A percentile compares a stretch with the other conserved stretches of the same genome.
These are phyloP conservation scores for Formica selysi DNA, from an alignment of 1,140 invertebrate species.

Conservation along the genomic window DNA sequence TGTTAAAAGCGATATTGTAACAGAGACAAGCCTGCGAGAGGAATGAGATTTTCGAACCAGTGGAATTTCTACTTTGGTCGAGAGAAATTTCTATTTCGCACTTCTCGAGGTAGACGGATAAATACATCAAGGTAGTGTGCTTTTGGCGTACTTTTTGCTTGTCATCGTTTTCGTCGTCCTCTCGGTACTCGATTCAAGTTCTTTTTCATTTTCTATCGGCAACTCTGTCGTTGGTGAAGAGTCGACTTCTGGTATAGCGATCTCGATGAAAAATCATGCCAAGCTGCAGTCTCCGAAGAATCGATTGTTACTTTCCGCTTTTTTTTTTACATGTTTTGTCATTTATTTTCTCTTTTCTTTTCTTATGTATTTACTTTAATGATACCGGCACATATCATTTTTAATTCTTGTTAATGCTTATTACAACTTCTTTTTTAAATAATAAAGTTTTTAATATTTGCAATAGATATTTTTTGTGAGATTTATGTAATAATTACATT, in stretches of 20 bases:
- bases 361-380: background rate
- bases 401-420: conserved; percentile 12
- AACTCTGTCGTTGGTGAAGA: conserved; percentile 59
- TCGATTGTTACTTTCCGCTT: conserved; percentile 71
- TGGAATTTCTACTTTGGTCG: conserved; percentile 7
- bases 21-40: background rate
- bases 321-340: conserved; percentile 18
- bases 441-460: background rate
- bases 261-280: conserved; percentile 70
- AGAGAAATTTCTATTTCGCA: conserved; percentile 48
- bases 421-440: background rate
- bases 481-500: too few relatives aligned
- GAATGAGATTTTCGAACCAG: conserved; percentile 18
- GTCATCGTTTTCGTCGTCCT: conserved; percentile 36
- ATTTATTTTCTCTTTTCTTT: conserved; percentile 9
- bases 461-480: background rate
- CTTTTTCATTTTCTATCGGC: conserved; percentile 34
- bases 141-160: conserved; percentile 41
- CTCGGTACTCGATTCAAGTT: conserved; percentile 21
- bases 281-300: conserved; percentile 74
- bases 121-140: conserved; percentile 11
- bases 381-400: background rate
- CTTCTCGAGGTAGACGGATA: conserved; percentile 21
- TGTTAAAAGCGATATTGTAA: conserved; percentile 14
- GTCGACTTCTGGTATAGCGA: conserved; percentile 70